Base-by-base conservation (phyloP, 2,113 vertebrate species). In the Corythoichthys haematopterus region DNA sequence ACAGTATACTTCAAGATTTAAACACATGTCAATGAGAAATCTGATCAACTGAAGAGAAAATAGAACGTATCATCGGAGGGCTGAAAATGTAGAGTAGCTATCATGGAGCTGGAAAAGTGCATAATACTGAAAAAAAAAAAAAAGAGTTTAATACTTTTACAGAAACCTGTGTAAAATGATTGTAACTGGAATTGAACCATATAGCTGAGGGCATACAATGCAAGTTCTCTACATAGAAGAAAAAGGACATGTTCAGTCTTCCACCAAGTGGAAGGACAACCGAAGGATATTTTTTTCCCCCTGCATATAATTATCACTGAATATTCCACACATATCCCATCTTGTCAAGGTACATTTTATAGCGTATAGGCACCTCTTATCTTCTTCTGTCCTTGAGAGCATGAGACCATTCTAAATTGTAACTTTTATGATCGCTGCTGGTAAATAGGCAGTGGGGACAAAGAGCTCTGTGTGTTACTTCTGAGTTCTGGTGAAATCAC, bases 351-450 rank as follows among this genome's bases (percentile, higher is more conserved):
- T 52, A 14, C 43, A 12, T 16, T 70, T 57, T 59, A 70, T 69
- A 48, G 47, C 50, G 46, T 45, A 75, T 52, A 15, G 59, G 48
- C 56, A 57, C 40, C 11, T 37, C 28, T 36, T 53, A 45, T 64
- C 46, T 71, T 45, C 35, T 37, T 69, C 40, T 68, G 72, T 56
- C 65, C 72, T 63, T 53, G 68, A 69, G 64, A 64, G 40, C 38
- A 36, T 50, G 59, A 69, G 11, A 68, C 70, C 37, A 40, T 59
- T 53, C 51, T 52, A 35, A 38, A 48, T 72, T 75, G 57, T 74
- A 55, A 61, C 53, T 59, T 79, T 76, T 66, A 72, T 59, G 35
- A 75, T 65, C 61, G 38, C 50, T 69, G 64, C 57, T 72, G 37
- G 55, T 74, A 72, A 64, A 66, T 3, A 1, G 52, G 53, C 68